Percentiles rank a stretch among this genome's conserved stretches.
phyloP scores from a whole-genome alignment of 2,113 vertebrate species.

The Urocitellus parryii region DNA sequence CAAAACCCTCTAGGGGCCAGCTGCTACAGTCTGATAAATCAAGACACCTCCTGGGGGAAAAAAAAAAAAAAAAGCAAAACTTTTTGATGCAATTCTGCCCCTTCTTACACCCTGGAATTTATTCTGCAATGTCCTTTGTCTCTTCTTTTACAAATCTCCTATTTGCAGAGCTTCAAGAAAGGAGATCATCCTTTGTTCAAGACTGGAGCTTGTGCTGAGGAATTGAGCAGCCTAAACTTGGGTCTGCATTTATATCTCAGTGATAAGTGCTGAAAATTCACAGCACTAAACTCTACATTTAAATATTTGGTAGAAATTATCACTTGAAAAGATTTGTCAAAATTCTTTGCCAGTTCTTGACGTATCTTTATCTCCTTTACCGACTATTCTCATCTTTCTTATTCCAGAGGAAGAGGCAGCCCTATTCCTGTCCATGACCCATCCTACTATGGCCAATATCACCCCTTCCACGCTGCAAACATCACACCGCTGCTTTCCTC shows the following conservation, averaged over 20 bases:
- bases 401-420: background rate
- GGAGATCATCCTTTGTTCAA: slow-evolving; percentile 21
- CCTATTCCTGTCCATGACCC: background rate
- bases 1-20: background rate
- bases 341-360: background rate
- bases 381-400: background rate
- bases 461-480: background rate
- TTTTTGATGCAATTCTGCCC: background rate
- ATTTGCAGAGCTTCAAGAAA: slow-evolving; percentile 12
- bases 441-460: background rate
- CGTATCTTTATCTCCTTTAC: background rate
- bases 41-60: slow-evolving; percentile 20
- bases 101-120: slow-evolving; percentile 38
- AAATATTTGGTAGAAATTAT: background rate
- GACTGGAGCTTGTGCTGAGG: background rate
- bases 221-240: background rate
- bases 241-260: background rate
- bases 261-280: background rate
- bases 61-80: background rate
- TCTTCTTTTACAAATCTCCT: slow-evolving; percentile 25
- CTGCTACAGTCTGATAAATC: slow-evolving; percentile 52
- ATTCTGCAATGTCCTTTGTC: background rate
- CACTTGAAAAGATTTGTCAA: background rate
- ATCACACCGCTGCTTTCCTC: background rate
- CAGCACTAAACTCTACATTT: background rate